Conservation (phyloP, 2,797 vertebrate genomes). For the Steatocranus sp. region DNA sequence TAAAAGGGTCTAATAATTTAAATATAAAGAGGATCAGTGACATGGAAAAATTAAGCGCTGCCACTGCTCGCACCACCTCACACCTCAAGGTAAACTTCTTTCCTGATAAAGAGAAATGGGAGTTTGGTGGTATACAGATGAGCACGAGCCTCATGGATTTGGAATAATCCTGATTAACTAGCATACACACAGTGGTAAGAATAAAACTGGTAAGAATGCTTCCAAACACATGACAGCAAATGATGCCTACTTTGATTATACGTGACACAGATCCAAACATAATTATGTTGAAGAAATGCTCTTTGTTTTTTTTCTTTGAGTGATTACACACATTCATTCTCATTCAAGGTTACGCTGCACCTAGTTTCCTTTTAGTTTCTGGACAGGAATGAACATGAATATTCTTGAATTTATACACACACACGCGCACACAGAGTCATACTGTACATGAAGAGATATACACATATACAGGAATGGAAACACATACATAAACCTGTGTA, state of each 20-base stretch:
- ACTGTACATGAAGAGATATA: background rate
- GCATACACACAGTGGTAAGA: background rate
- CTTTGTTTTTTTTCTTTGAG: background rate
- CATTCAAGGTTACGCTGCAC: background rate
- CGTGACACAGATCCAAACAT: background rate
- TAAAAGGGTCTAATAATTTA: background rate
- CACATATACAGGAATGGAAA: background rate
- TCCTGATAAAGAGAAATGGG: background rate
- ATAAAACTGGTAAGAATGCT: background rate
- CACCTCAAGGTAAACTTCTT: background rate
- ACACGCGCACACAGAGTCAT: background rate
- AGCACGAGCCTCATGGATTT: background rate
- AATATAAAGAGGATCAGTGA: background rate
- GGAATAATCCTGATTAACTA: background rate
- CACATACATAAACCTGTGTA: background rate
- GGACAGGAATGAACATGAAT: background rate
- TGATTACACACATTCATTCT: background rate
- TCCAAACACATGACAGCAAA: background rate
- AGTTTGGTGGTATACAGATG: background rate
- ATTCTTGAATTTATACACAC: background rate
- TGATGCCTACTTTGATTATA: background rate
- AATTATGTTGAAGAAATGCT: background rate
- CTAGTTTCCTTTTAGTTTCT: background rate
- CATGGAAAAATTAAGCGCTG: background rate
- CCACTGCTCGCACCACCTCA: background rate